phyloP scores from a whole-genome alignment of 2,797 vertebrate genomes.

The Fundulus diaphanus region DNA sequence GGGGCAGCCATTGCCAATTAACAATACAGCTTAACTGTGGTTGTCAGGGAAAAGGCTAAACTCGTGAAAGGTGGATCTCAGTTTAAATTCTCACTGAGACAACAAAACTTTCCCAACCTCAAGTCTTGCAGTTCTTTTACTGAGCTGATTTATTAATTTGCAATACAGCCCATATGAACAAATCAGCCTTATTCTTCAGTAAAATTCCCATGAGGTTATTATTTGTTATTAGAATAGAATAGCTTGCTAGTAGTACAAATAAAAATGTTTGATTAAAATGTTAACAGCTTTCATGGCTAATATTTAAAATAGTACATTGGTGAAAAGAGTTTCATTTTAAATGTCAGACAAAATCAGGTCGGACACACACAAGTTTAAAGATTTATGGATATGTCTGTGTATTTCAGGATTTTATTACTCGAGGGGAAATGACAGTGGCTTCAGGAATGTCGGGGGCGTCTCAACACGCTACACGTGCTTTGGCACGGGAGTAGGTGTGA shows the following conservation, averaged over 20 bases:
- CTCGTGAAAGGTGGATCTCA: background rate
- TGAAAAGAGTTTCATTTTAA: background rate
- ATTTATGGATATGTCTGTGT: background rate
- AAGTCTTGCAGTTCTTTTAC: background rate
- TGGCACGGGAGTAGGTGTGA: constrained; percentile 54
- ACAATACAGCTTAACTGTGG: background rate
- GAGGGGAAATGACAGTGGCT: constrained; percentile 70
- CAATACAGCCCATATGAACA: background rate
- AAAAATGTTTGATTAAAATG: background rate
- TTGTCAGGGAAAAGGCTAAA: background rate
- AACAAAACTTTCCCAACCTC: background rate
- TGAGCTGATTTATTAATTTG: background rate
- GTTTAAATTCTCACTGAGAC: background rate
- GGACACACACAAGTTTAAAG: background rate
- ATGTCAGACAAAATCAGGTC: background rate
- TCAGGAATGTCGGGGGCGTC: constrained; percentile 74
- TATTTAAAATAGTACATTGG: background rate
- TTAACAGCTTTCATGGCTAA: background rate
- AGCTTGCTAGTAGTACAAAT: background rate
- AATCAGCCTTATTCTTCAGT: background rate
- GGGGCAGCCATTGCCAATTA: background rate
- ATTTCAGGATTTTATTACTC: background rate
- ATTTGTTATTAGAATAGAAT: background rate
- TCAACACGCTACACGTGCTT: constrained; percentile 52
- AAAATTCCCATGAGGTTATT: background rate